These are phyloP conservation scores for Gasterosteus aculeatus DNA, from an alignment of 2,113 vertebrate species.

Conservation along the genomic window DNA sequence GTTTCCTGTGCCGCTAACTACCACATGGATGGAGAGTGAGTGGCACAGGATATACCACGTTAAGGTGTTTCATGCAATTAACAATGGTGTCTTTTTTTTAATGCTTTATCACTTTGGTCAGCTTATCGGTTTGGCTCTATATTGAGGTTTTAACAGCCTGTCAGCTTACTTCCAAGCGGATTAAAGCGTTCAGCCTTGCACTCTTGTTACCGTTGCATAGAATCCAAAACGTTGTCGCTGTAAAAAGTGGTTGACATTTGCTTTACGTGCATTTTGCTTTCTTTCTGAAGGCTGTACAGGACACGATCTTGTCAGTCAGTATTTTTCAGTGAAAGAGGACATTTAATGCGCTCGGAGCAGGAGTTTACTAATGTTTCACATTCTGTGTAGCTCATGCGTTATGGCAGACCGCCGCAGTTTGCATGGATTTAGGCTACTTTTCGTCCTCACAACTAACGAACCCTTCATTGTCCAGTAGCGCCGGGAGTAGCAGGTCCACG, in stretches of 20 bases:
- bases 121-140: not conserved
- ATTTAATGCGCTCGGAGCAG: conserved; percentile 20
- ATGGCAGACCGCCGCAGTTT: conserved; percentile 14
- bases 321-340: conserved; percentile 40
- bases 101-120: not conserved
- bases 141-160: not conserved
- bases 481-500: conserved; percentile 28
- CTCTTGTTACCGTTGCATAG: conserved; percentile 38
- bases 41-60: not conserved
- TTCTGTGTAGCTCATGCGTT: conserved; percentile 21
- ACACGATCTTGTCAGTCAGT: conserved; percentile 48
- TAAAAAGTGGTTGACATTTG: conserved; percentile 34
- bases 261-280: conserved; percentile 30
- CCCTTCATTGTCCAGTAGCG: conserved; percentile 45
- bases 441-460: conserved; percentile 43
- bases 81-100: not conserved
- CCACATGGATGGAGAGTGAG: not conserved
- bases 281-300: conserved; percentile 42
- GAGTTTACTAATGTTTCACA: conserved; percentile 36
- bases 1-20: not conserved
- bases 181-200: conserved; percentile 30
- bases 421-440: conserved; percentile 49
- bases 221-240: conserved; percentile 33
- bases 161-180: conserved; percentile 17
- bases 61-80: not conserved